Evolutionary conservation across 53 echinoderm and acorn worm species (phyloP), one percentile per base, ranked within the genome.

Genomic region (Patiria pectinifera): DNA sequence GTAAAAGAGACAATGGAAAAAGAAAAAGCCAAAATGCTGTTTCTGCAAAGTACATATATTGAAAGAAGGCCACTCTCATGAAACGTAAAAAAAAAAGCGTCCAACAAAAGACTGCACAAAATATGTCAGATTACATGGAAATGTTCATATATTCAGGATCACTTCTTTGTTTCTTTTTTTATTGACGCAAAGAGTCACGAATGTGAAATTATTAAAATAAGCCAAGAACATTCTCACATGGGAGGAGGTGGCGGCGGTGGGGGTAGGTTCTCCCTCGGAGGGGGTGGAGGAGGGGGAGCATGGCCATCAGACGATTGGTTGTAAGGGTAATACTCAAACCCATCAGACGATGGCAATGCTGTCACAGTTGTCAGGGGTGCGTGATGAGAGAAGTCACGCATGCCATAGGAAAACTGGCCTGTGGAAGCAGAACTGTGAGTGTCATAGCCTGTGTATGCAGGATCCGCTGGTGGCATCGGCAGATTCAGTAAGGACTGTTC

Each of bases 391-490:
- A 85, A 53, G 78, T 89, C 69, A 83, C 94, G 25, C 71, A 84
- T 69, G 80, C 82, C 19, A 92, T 93, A 78, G 78, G 91, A 62
- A 85, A 85, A 93, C 84, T 91, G 91, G 48, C 84, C 84, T 26
- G 91, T 91, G 60, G 83, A 83, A 24, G 72, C 83, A 4, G 82
- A 69, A 62, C 83, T 91, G 83, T 86, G 83, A 45, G 22, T 11
- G 83, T 82, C 45, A 89, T 84, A 70, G 60, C 70, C 70, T 19
- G 48, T 71, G 86, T 80, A 86, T 45, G 80, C 92, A 3, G 89
- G 94, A 76, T 91, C 93, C 59, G 85, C 70, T 45, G 98, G 96
- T 45, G 97, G 99, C 99, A 97, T 99, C 10, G 99, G 99, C 59
- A 97, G 91, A 43, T 94, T 85, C 21, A 99, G 93, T 62, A 97